A percentile compares a stretch with the other conserved stretches of the same genome.
phyloP scores from a whole-genome alignment of 2,113 vertebrate species.

The Epinephelus lanceolatus region DNA sequence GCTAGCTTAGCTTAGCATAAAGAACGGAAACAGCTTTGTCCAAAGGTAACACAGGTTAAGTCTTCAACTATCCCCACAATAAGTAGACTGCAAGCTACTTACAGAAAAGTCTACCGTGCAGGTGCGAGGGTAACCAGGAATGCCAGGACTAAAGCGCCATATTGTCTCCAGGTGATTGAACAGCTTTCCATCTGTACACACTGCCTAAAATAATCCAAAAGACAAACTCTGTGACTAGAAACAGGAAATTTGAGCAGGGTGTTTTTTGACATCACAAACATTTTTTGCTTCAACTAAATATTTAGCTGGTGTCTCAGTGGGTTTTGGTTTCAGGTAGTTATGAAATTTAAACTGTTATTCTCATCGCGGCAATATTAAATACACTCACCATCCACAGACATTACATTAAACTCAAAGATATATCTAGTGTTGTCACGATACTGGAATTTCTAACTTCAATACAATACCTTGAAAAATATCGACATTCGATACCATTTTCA shows the following conservation, averaged over 20 bases:
- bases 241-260: neutral
- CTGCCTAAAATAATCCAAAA: constrained; percentile 82
- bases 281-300: neutral
- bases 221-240: neutral
- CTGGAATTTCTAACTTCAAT: too few relatives aligned
- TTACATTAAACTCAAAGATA: neutral
- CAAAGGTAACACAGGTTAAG: neutral
- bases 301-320: neutral
- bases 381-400: neutral
- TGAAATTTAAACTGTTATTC: too few relatives aligned
- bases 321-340: neutral
- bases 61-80: neutral
- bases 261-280: neutral
- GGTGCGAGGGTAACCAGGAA: constrained; percentile 94
- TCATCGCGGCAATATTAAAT: neutral
- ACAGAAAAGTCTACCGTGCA: constrained; percentile 97
- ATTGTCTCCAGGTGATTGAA: constrained; percentile 96
- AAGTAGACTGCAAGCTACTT: constrained; percentile 64
- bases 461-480: too few relatives aligned
- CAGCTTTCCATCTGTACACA: constrained; percentile 93
- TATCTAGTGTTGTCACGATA: too few relatives aligned
- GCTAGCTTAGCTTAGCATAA: neutral
- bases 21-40: neutral
- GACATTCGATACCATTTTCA: too few relatives aligned
- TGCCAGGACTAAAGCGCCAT: constrained; percentile 96